Base-by-base conservation (phyloP, 2,113 vertebrate genomes). In the Bufo gargarizans region DNA sequence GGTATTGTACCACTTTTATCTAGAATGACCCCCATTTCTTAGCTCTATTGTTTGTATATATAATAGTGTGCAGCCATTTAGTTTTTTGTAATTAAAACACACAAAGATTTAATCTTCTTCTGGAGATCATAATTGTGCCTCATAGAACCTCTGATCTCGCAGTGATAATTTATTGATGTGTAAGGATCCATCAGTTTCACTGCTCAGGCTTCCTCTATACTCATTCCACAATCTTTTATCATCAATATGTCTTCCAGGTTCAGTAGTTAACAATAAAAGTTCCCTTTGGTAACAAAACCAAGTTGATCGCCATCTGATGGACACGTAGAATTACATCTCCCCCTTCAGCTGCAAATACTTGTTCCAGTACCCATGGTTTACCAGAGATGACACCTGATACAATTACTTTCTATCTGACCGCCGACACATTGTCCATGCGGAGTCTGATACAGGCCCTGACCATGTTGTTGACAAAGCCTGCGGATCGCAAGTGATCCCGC, bases 311-410 rank as follows among this genome's bases (percentile, higher is more conserved):
- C 45, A 0, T 19, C 22, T 72, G n/a, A 69, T 61, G 22, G 50
- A 85, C 49, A 22, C 5, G 83, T 56, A 85, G 83, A 58, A 10
- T 74, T 49, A 56, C 83, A 4, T 56, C 22, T 74, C 67, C 83
- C 45, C 69, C 53, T 5, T 45, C 53, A 45, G 33, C 13, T 8
- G n/a, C n/a, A 56, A n/a, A n/a, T 71, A 74, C 22, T 45, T 55
- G 17, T 47, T 8, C 67, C 45, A 1, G 4, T 55, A 5, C 50
- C 55, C 77, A 78, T 9, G 19, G 8, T 0, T 56, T 3, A 20
- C 20, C 50, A 56, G 49, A 55, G 10, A 56, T 10, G 1, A 56
- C 49, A 56, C 50, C 77, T 78, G 50, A 55, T 55, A 50, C 0
- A 77, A 19, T n/a, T n/a, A n/a, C n/a, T n/a, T n/a, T n/a, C n/a